Evolutionary conservation across 2,797 vertebrate species (phyloP).

Genomic region (Lagocephalus sceleratus): DNA sequence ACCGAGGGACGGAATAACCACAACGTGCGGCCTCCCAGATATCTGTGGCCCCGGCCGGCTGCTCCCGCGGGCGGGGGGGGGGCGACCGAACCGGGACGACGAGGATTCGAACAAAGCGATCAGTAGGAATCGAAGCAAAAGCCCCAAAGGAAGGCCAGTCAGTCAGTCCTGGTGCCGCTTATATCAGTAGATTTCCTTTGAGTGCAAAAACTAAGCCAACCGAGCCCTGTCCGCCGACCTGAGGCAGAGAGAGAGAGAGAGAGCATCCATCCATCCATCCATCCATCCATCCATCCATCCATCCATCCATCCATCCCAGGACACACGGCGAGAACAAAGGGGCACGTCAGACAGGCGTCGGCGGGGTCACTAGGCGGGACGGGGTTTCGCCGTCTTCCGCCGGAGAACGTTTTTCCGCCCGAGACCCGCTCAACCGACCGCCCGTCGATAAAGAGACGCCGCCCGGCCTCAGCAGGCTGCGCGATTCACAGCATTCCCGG

Average conservation of each 20-base stretch:
- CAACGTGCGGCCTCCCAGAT: conserved; percentile 61
- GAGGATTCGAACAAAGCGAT: conserved; percentile 57
- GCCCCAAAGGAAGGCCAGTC: conserved; percentile 60
- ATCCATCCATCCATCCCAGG: neutral
- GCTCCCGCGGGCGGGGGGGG: conserved; percentile 36
- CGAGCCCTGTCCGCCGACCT: conserved; percentile 62
- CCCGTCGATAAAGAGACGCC: conserved; percentile 17
- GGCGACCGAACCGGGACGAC: conserved; percentile 40
- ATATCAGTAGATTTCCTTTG: conserved; percentile 77
- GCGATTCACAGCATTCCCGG: conserved; percentile 36
- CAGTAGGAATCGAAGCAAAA: conserved; percentile 69
- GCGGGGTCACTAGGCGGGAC: conserved; percentile 6
- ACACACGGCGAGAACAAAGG: conserved; percentile 18
- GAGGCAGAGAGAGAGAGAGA: conserved; percentile 65
- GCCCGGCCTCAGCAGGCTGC: conserved; percentile 29
- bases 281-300: conserved; percentile 1
- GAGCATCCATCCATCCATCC: conserved; percentile 35
- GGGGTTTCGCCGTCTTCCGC: neutral
- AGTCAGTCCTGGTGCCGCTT: conserved; percentile 50
- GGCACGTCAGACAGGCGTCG: conserved; percentile 11
- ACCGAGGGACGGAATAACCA: conserved; percentile 34
- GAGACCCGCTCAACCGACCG: conserved; percentile 12
- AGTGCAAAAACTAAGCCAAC: conserved; percentile 69
- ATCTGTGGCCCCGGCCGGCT: conserved; percentile 65
- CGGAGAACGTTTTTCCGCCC: conserved; percentile 8